phyloP scores from a whole-genome alignment of 2,797 vertebrate species.

The Coregonus sp. region DNA sequence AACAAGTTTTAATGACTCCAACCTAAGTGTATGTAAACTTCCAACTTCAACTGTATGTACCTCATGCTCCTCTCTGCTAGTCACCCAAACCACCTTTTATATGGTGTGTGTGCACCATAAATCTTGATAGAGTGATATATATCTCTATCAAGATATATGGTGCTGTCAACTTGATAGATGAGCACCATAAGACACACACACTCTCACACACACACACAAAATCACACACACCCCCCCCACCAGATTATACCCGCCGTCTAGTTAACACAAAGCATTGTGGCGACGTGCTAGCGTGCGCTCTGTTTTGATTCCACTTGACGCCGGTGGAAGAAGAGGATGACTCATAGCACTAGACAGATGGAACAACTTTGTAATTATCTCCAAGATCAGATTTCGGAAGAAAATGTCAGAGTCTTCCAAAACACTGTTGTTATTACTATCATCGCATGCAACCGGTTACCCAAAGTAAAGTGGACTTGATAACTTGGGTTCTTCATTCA shows the following conservation, averaged over 20 bases:
- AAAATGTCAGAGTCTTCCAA: neutral
- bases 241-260: neutral
- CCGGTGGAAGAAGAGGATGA: neutral
- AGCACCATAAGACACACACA: neutral
- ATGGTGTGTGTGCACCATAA: no score
- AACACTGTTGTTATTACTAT: neutral
- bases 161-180: neutral
- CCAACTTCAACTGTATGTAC: no score
- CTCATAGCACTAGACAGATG: neutral
- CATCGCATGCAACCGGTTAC: neutral
- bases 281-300: neutral
- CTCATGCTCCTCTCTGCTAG: no score
- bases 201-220: neutral
- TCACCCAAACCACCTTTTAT: no score
- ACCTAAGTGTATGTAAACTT: no score
- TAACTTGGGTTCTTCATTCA: neutral
- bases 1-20: no score
- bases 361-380: neutral
- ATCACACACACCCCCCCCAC: neutral
- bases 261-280: neutral
- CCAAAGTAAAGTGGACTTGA: neutral
- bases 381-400: neutral
- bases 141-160: no score
- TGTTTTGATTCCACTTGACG: neutral
- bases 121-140: no score